phyloP scores from a whole-genome alignment of 1,140 invertebrate genomes.

The Chrysomallon squamiferum region DNA sequence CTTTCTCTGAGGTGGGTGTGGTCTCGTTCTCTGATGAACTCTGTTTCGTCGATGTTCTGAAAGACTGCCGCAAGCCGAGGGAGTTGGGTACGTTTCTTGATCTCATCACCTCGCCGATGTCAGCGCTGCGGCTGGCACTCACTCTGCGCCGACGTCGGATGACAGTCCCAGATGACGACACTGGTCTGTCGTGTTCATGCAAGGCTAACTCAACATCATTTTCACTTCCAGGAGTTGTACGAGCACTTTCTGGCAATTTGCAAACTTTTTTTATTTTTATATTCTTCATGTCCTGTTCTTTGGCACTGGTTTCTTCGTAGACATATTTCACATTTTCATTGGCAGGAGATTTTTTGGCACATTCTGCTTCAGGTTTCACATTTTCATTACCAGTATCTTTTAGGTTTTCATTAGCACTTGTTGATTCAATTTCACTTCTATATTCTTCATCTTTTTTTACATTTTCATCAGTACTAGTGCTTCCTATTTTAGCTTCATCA shows the following conservation, averaged over 20 bases:
- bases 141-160: conserved; percentile 15
- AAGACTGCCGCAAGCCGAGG: conserved; percentile 9
- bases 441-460: neutral
- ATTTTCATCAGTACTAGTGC: neutral
- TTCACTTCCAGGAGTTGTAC: neutral
- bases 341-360: neutral
- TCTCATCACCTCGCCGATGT: neutral
- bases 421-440: neutral
- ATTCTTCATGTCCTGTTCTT: too few species aligned
- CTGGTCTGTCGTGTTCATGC: neutral
- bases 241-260: neutral
- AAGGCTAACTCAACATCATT: neutral
- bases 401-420: neutral
- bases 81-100: conserved; percentile 12
- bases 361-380: neutral
- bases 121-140: conserved; percentile 12
- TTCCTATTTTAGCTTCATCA: neutral
- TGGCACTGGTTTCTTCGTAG: too few species aligned
- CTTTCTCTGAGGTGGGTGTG: conserved; percentile 14
- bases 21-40: conserved; percentile 32
- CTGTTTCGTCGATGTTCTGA: conserved; percentile 1
- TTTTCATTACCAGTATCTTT: neutral
- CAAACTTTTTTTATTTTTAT: too few species aligned
- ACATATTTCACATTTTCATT: neutral
- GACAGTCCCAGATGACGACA: neutral